A percentile compares a stretch with the other conserved stretches of the same genome.
Conservation (phyloP, 2,113 vertebrate species). For the Rhinolophus sinicus region DNA sequence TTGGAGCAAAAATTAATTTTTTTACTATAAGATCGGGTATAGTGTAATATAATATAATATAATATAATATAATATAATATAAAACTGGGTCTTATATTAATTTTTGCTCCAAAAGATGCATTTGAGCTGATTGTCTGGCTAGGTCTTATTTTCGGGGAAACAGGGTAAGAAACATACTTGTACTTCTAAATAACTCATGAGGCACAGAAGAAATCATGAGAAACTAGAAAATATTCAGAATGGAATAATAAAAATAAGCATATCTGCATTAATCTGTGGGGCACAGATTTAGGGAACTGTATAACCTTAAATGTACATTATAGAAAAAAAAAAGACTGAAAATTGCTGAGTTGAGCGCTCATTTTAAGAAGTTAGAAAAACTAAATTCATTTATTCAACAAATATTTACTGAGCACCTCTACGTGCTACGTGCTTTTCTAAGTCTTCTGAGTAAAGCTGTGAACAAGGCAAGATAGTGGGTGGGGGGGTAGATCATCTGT, state of each 20-base stretch:
- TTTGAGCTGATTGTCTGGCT: no score
- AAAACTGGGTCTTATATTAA: no score
- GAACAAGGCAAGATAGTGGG: neutral
- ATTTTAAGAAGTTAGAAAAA: neutral
- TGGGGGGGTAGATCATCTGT: no score
- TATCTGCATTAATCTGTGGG: neutral
- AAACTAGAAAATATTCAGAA: neutral
- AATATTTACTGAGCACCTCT: neutral
- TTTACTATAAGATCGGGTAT: no score
- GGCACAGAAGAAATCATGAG: neutral
- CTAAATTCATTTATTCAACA: neutral
- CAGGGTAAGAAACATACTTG: neutral
- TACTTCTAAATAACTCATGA: neutral
- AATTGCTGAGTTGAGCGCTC: neutral
- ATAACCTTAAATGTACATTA: neutral
- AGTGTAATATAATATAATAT: no score
- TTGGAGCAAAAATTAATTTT: no score
- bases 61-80: no score
- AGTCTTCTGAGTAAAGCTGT: neutral
- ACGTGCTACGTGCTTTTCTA: neutral
- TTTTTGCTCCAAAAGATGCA: no score
- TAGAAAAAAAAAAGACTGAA: neutral
- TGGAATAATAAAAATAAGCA: neutral
- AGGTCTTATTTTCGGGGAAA: no score
- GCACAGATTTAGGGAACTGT: neutral